Base-by-base conservation (phyloP, 1,140 invertebrate species). In the Drosophila obscura region DNA sequence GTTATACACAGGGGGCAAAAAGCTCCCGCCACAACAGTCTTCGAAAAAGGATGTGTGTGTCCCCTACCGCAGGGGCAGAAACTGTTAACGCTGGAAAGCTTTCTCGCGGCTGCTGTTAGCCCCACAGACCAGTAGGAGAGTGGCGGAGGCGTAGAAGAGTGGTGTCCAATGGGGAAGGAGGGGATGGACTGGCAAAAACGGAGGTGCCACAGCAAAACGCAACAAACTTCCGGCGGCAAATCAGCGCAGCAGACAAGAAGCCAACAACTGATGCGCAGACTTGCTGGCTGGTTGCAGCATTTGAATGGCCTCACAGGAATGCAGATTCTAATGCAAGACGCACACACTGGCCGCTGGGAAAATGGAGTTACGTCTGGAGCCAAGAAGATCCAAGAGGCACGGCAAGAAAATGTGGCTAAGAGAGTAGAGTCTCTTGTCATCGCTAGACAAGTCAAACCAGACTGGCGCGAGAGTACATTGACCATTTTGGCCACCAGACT, bases 211-310 rank as follows among this genome's bases (percentile, higher is more conserved):
- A 56, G 48, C 64, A 41, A 41, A 69, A 57, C 11, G 56, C 49
- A 9, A 13, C 66, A 15, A 67, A 88, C 75, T 88, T 88, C 83
- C 83, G 83, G 83, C 83, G 83, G 83, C 84, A 88, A 88, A 83
- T 89, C 80, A 88, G 83, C 83, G 83, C 83, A 88, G 60, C 83
- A 88, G 83, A 76, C 75, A 19, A 26, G 26, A 16, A 46, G 46
- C 49, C 51, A 73, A 56, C 57, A 65, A 77, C 83, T 87, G 78
- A 82, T 74, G 82, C 83, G 82, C 82, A 88, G 69, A 64, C 22
- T 66, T 19, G 26, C 24, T 39, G 55, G 41, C 24, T 50, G 41
- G 46, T 60, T 49, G 39, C 65, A 63, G 64, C 64, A 84, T 81
- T 84, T 81, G 73, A 85, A 87, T 85, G 55, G 62, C 76, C 83